A percentile compares a stretch with the other conserved stretches of the same genome.
These are phyloP conservation scores for Stratiomys singularior DNA, from an alignment of 2,888 invertebrate species.

Conservation along the genomic window DNA sequence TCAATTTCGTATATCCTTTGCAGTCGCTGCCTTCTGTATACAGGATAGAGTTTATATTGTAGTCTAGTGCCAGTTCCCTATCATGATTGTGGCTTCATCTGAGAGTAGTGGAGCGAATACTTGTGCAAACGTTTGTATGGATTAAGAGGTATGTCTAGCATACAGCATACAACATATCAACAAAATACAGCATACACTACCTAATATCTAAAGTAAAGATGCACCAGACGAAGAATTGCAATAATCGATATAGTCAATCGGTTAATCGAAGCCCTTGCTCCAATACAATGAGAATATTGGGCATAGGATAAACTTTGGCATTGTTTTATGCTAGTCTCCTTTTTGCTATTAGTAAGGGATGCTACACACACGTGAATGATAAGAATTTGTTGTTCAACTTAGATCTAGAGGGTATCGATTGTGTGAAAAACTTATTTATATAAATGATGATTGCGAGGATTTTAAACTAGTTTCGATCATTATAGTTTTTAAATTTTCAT, in stretches of 20 bases:
- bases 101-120: background rate
- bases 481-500: no score
- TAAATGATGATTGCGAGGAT: no score
- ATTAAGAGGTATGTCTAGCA: background rate
- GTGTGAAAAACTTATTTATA: no score
- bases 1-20: slow-evolving; percentile 48
- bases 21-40: background rate
- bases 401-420: no score
- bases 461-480: no score
- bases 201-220: slow-evolving; percentile 23
- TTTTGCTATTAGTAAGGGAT: background rate
- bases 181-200: background rate
- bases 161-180: background rate
- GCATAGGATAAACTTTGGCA: slow-evolving; percentile 19
- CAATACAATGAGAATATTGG: background rate
- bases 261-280: slow-evolving; percentile 45
- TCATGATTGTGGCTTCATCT: background rate
- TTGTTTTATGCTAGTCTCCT: background rate
- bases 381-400: no score
- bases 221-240: slow-evolving; percentile 25
- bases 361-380: no score
- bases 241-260: slow-evolving; percentile 51
- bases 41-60: background rate
- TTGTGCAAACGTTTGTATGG: slow-evolving; percentile 8
- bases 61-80: slow-evolving; percentile 8